Evolutionary conservation across 1,140 invertebrate genomes (phyloP).

Genomic region (Drosophila pruinosa): DNA sequence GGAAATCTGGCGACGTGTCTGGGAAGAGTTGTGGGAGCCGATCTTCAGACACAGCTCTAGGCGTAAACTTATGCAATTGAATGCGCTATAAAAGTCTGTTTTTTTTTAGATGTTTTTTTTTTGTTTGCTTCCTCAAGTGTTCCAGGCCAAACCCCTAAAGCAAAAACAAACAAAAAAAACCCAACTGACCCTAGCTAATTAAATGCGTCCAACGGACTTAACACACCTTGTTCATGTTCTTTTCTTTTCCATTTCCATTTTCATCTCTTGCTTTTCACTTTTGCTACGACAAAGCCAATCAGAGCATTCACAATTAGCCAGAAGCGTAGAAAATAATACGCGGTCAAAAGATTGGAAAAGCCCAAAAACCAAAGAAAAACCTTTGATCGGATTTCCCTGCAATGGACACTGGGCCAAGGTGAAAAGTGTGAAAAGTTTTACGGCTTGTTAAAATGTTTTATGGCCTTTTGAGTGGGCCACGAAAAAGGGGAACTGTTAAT

Average conservation of each 20-base stretch:
- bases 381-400: neutral
- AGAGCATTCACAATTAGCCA: slow-evolving; percentile 49
- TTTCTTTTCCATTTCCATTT: slow-evolving; percentile 4
- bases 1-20: slow-evolving; percentile 27
- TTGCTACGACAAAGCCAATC: slow-evolving; percentile 23
- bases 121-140: slow-evolving; percentile 10
- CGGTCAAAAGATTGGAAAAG: slow-evolving; percentile 2
- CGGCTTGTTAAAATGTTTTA: neutral
- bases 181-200: slow-evolving; percentile 61
- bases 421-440: slow-evolving; percentile 35
- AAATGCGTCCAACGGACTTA: slow-evolving; percentile 23
- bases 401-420: slow-evolving; percentile 31
- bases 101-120: neutral
- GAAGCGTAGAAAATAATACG: slow-evolving; percentile 4
- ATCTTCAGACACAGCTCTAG: slow-evolving; percentile 25
- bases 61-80: slow-evolving; percentile 19
- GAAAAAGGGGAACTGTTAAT: too few relatives aligned
- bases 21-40: slow-evolving; percentile 44
- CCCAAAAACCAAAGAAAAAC: slow-evolving; percentile 22
- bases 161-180: slow-evolving; percentile 8
- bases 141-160: neutral
- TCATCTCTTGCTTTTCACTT: slow-evolving; percentile 28
- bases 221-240: slow-evolving; percentile 19
- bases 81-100: neutral
- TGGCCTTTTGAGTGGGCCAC: neutral